Evolutionary conservation across 2,797 vertebrate species (phyloP).

Genomic region (Novumbra hubbsi): DNA sequence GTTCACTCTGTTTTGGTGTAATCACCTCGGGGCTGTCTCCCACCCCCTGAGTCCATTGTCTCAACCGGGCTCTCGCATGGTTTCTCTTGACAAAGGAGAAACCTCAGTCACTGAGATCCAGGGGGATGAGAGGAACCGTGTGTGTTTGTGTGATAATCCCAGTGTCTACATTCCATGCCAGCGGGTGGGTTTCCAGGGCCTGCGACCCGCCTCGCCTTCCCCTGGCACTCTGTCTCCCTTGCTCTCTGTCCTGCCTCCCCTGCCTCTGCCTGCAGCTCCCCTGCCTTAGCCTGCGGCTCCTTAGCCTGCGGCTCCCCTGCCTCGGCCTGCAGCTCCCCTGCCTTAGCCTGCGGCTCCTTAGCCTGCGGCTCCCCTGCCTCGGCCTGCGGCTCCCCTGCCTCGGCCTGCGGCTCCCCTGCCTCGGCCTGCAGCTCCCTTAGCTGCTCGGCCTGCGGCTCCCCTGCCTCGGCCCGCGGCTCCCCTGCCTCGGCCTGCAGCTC

Average conservation of each 20-base stretch:
- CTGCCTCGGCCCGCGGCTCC: too few relatives aligned
- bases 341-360: too few relatives aligned
- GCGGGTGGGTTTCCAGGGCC: conserved; percentile 56
- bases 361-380: too few relatives aligned
- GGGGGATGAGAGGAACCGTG: conserved; percentile 37
- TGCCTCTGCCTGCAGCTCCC: background rate
- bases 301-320: too few relatives aligned
- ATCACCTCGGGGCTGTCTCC: conserved; percentile 61
- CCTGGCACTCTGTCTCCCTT: background rate
- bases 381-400: too few relatives aligned
- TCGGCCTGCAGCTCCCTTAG: too few relatives aligned
- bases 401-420: too few relatives aligned
- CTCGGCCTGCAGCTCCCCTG: too few relatives aligned
- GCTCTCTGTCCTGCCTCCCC: background rate
- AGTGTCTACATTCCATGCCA: conserved; percentile 69
- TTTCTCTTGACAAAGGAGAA: conserved; percentile 58
- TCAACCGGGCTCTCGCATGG: conserved; percentile 36
- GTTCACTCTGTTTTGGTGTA: conserved; percentile 58
- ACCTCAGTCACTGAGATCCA: conserved; percentile 45
- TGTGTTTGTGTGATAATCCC: conserved; percentile 51
- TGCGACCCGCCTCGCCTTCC: background rate
- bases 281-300: too few relatives aligned
- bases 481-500: too few relatives aligned
- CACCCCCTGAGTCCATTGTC: conserved; percentile 60
- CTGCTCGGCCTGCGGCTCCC: too few relatives aligned